Base-by-base conservation (phyloP, 2,888 invertebrate species). In the Eueremaeus valkanovi region DNA sequence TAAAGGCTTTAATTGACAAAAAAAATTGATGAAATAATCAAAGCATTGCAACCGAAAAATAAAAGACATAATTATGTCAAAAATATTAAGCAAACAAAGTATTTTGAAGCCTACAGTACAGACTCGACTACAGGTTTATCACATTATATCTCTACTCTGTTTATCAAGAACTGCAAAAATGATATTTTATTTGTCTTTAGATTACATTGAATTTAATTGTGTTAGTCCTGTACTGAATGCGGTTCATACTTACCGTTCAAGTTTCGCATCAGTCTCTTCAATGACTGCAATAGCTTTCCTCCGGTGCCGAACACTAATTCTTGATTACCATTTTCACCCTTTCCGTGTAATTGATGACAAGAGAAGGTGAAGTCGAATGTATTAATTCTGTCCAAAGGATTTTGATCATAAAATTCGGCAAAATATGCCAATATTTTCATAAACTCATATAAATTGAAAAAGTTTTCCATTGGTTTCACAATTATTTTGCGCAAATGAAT, bases 391-490 rank as follows among this genome's bases (percentile, higher is more conserved):
- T 18, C 24, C 36, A 77, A 74, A n/a, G 45, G 68, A 76, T 78
- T 73, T 74, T 33, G 45, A 74, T 76, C 76, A 77, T 85, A 84
- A 81, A 86, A 87, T 79, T 90, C 89, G 0, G 88, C 87, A 81
- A 89, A 91, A 86, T 89, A 90, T 0, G 90, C 88, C n/a, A 92
- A 82, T 85, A 92, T 88, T 76, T 90, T 89, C 88, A 92, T 90
- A 81, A 92, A 92, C 82, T 92, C 92, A 82, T 90, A 92, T 58
- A 92, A 86, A 82, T 92, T 92, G 83, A 90, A 90, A 80, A 92
- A 90, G 82, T 92, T 91, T 76, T 88, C 85, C 85, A 89, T 89
- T 0, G 92, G 92, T 42, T 88, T 87, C 79, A 93, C 88, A 21
- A 89, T 86, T 40, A 92, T 84, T 13, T 86, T 86, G 76, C 88